Evolutionary conservation across 2,113 vertebrate species (phyloP).

Genomic region (Arvicanthis niloticus): DNA sequence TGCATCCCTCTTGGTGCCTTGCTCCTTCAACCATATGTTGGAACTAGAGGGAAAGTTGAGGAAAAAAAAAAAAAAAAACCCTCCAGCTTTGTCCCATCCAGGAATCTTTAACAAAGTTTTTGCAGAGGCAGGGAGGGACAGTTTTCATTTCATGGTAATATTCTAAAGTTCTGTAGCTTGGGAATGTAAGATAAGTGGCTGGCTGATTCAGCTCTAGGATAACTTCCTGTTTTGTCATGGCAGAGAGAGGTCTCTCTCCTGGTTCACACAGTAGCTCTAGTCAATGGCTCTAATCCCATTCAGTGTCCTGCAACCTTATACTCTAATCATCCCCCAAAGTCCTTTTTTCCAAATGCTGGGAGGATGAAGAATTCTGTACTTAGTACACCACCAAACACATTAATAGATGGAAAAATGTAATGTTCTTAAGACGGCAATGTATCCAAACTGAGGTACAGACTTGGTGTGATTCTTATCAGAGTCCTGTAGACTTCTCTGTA

Average conservation of each 20-base stretch:
- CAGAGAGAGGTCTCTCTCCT: neutral
- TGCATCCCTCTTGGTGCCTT: neutral
- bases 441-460: neutral
- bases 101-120: neutral
- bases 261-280: neutral
- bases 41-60: neutral
- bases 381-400: neutral
- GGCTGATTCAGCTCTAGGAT: neutral
- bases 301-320: neutral
- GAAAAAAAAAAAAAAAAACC: no score
- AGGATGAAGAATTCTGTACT: neutral
- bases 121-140: neutral
- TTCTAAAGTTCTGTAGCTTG: neutral
- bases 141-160: neutral
- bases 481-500: neutral
- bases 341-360: neutral
- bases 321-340: neutral
- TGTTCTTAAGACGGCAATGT: neutral
- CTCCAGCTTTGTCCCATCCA: neutral
- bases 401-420: neutral
- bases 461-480: neutral
- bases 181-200: no score
- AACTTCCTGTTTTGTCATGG: neutral
- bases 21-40: neutral
- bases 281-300: neutral